Conservation (phyloP, 2,888 invertebrate species). For the Cosmopolites sordidus region DNA sequence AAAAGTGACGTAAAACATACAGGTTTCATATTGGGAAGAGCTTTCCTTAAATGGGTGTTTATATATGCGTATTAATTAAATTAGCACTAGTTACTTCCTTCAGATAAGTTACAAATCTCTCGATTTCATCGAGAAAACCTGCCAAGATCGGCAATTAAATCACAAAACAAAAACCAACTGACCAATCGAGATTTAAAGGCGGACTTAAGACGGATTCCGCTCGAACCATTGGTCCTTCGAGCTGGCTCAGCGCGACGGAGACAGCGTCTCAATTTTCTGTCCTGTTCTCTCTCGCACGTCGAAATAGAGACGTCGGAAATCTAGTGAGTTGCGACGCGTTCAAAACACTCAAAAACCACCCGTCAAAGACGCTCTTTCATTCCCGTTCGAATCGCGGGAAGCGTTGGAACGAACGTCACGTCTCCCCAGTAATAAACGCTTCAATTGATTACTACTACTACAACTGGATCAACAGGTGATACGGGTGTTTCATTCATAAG, state of each 20-base stretch:
- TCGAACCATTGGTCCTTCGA: constrained; percentile 24
- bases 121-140: constrained; percentile 4
- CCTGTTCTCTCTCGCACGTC: not conserved
- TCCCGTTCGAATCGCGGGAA: constrained; percentile 36
- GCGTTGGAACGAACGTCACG: constrained; percentile 37
- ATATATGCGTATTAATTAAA: too few species aligned
- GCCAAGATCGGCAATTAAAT: constrained; percentile 22
- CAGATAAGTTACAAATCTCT: too few species aligned
- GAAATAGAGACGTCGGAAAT: not conserved
- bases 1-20: too few species aligned
- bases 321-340: not conserved
- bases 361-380: constrained; percentile 45
- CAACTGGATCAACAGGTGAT: constrained; percentile 32
- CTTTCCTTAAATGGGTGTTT: too few species aligned
- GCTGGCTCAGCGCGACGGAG: constrained; percentile 12
- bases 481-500: constrained; percentile 36
- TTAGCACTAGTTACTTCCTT: too few species aligned
- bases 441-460: constrained; percentile 34
- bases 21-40: too few species aligned
- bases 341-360: not conserved
- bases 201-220: constrained; percentile 25
- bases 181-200: constrained; percentile 32
- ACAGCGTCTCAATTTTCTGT: constrained; percentile 18
- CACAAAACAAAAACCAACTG: constrained; percentile 22
- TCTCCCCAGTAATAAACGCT: constrained; percentile 30